Evolutionary conservation across 2,888 invertebrate species (phyloP).

Genomic region (Synanthedon tipuliformis): DNA sequence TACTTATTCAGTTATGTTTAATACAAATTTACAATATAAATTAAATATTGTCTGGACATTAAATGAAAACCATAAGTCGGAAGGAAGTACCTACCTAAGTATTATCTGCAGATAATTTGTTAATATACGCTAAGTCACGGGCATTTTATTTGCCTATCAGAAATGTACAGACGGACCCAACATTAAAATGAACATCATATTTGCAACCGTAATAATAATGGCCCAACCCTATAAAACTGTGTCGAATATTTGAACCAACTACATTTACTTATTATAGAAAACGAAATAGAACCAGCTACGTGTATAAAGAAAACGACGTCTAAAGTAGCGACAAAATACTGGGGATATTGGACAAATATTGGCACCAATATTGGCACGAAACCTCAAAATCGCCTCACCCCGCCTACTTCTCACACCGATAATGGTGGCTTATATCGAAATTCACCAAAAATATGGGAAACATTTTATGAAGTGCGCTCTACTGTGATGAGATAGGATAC

Average conservation of each 20-base stretch:
- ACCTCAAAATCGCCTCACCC: neutral
- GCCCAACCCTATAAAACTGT: neutral
- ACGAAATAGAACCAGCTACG: neutral
- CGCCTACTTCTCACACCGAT: slow-evolving; percentile 15
- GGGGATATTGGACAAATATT: neutral
- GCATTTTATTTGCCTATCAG: slow-evolving; percentile 10
- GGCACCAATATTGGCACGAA: neutral
- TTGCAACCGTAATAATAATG: neutral
- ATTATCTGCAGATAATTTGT: slow-evolving; percentile 5
- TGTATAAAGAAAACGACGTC: neutral
- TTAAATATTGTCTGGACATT: too few relatives aligned
- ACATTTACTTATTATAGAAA: neutral
- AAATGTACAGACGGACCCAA: slow-evolving; percentile 4
- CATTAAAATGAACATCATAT: slow-evolving; percentile 1
- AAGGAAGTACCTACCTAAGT: neutral
- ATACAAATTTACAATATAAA: too few relatives aligned
- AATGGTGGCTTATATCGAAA: slow-evolving; percentile 11
- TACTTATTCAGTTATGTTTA: too few relatives aligned
- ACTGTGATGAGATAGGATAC: slow-evolving; percentile 27
- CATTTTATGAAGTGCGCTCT: slow-evolving; percentile 27
- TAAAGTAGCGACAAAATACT: neutral
- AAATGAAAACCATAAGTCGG: too few relatives aligned
- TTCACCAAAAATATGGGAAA: slow-evolving; percentile 20
- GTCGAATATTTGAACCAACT: neutral
- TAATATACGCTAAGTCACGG: slow-evolving; percentile 6